These are phyloP conservation scores for Cololabis saira DNA, from an alignment of 2,113 vertebrate genomes.

Conservation along the genomic window DNA sequence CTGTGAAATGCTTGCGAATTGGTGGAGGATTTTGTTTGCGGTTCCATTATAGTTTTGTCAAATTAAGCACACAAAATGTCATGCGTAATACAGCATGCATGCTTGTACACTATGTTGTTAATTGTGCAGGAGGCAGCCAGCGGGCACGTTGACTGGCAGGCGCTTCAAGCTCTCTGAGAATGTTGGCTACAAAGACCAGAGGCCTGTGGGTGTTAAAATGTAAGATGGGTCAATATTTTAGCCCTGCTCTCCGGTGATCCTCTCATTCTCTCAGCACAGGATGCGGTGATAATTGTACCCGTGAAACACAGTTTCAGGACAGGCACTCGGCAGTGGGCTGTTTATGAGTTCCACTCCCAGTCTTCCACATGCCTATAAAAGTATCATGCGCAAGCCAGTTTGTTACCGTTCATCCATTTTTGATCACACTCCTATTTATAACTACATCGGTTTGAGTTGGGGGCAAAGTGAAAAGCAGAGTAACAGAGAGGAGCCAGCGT, in stretches of 20 bases:
- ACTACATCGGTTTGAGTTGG: conserved; percentile 42
- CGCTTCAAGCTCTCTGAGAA: conserved; percentile 33
- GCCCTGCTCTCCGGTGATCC: conserved; percentile 32
- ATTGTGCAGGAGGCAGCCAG: conserved; percentile 11
- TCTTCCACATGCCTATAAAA: conserved; percentile 29
- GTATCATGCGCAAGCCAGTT: conserved; percentile 37
- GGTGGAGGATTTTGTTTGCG: too few relatives aligned
- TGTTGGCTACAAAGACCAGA: conserved; percentile 53
- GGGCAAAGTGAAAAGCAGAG: conserved; percentile 28
- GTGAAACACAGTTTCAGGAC: conserved; percentile 44
- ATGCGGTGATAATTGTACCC: conserved; percentile 42
- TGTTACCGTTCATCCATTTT: conserved; percentile 77
- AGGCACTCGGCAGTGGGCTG: conserved; percentile 23
- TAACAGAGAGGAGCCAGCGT: not conserved
- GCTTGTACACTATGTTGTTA: conserved; percentile 8
- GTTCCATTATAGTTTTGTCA: not conserved
- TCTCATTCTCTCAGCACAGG: conserved; percentile 41
- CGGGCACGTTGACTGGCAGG: conserved; percentile 45
- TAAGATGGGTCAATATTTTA: conserved; percentile 59
- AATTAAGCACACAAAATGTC: conserved; percentile 4
- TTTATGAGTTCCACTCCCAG: conserved; percentile 40
- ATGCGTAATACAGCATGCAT: not conserved
- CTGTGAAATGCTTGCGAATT: not conserved
- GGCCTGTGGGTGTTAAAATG: conserved; percentile 57
- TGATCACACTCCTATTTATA: conserved; percentile 73